Evolutionary conservation across 64 coral and sea anemone genomes (phyloP).

Genomic region (Hydrozoanthus tunicans): DNA sequence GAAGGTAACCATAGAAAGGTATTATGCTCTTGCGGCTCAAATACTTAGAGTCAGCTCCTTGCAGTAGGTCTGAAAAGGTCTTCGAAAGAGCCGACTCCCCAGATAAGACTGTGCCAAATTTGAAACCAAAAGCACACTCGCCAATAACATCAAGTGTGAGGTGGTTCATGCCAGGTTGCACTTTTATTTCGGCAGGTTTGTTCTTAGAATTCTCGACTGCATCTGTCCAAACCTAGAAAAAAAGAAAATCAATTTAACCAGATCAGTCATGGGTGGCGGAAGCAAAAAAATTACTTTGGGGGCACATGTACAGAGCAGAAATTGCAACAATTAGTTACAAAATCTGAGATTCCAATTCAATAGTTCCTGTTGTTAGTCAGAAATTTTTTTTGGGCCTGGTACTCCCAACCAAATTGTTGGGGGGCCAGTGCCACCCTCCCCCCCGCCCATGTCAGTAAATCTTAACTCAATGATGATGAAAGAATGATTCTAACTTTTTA

Average conservation of each 20-base stretch:
- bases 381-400: too few species aligned
- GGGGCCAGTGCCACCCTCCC: too few species aligned
- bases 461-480: too few species aligned
- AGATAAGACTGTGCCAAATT: slow-evolving; percentile 59
- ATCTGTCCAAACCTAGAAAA: slow-evolving; percentile 46
- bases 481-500: too few species aligned
- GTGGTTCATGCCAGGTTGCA: slow-evolving; percentile 14
- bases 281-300: background rate
- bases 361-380: too few species aligned
- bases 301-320: background rate
- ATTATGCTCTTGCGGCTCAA: slow-evolving; percentile 35
- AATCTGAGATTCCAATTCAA: too few species aligned
- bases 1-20: slow-evolving; percentile 66
- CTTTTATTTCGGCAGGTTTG: slow-evolving; percentile 29
- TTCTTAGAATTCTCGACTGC: slow-evolving; percentile 22
- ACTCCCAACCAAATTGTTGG: too few species aligned
- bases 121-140: slow-evolving; percentile 70
- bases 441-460: too few species aligned
- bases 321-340: background rate
- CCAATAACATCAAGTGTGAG: slow-evolving; percentile 70
- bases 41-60: slow-evolving; percentile 30
- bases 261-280: background rate
- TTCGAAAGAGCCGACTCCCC: slow-evolving; percentile 57
- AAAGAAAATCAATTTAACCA: background rate
- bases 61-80: slow-evolving; percentile 52